Base-by-base conservation (phyloP, 2,797 vertebrate species). In the Muraenolepis orangiensis region DNA sequence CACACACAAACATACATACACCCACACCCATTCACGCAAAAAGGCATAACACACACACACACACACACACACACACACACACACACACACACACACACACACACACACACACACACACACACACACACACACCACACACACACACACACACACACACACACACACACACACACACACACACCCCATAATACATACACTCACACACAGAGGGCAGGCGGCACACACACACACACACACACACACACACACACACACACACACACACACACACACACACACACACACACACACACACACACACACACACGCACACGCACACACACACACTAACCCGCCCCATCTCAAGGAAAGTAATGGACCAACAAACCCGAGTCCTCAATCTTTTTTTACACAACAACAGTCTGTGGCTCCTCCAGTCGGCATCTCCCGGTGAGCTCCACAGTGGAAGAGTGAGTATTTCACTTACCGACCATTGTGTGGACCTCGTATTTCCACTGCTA, bases 401-500 rank as follows among this genome's bases (percentile, higher is more conserved):
- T 51, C 13, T 51, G 42, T 12, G 42, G 42, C 42, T 51, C 42
- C 42, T 51, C 18, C 42, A 18, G 36, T 18, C 42, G 42, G 16
- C 42, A 1, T 16, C 42, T 51, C 18, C 42, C 1, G 51, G 51
- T n/a, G 6, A 1, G 51, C 51, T 57, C 20, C 51, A 23, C 51
- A 57, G 23, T 57, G 51, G 42, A 57, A 57, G 51, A 57, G 51
- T 57, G 51, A 57, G 51, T 57, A 57, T 57, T 57, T 57, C 51
- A 57, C 51, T 57, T 57, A 57, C 51, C 51, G 1, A 7, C 51
- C 51, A 57, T 57, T 57, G 51, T 57, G 32, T n/a, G 51, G 20
- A 23, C 51, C 51, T 23, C 51, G 1, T 57, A 23, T n/a, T 11
- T 23, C 5, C 51, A n/a, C n/a, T n/a, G n/a, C n/a, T n/a, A n/a